Evolutionary conservation across 2,888 invertebrate genomes (phyloP).

Genomic region (Brachyopa scutellaris): DNA sequence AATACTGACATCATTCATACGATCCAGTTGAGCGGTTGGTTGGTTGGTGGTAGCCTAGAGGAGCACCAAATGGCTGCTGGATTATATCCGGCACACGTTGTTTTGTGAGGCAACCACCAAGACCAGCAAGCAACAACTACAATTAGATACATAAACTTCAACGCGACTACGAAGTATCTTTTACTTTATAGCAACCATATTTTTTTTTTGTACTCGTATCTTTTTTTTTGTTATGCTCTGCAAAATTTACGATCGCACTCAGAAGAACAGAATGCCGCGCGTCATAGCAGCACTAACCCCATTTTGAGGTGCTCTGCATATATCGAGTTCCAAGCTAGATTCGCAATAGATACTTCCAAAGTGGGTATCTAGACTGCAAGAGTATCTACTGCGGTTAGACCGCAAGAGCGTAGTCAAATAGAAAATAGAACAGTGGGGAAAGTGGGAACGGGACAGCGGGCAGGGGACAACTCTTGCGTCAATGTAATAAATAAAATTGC

Average conservation of each 20-base stretch:
- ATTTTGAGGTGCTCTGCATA: conserved; percentile 38
- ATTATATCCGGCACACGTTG: conserved; percentile 63
- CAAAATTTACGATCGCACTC: conserved; percentile 66
- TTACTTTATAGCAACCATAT: conserved; percentile 62
- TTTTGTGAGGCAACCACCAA: conserved; percentile 29
- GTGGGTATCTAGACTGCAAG: conserved; percentile 14
- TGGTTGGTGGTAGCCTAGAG: conserved; percentile 39
- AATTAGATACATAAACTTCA: conserved; percentile 50
- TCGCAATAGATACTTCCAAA: conserved; percentile 57
- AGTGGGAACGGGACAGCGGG: too few relatives aligned
- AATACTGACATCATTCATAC: conserved; percentile 59
- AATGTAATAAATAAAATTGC: conserved; percentile 51
- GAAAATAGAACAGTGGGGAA: too few relatives aligned
- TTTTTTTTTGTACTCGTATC: too few relatives aligned
- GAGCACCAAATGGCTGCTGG: too few relatives aligned
- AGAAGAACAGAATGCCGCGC: conserved; percentile 8
- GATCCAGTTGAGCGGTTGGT: conserved; percentile 59
- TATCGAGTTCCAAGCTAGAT: conserved; percentile 41
- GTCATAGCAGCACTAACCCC: conserved; percentile 61
- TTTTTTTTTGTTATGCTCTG: too few relatives aligned
- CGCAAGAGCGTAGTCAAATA: conserved; percentile 22
- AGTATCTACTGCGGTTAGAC: conserved; percentile 26
- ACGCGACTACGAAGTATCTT: conserved; percentile 50
- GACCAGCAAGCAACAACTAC: too few relatives aligned
- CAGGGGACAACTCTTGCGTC: conserved; percentile 43